A percentile compares a stretch with the other conserved stretches of the same genome.
Evolutionary conservation across 2,113 vertebrate genomes (phyloP).

Genomic region (Pseudopodoces humilis): DNA sequence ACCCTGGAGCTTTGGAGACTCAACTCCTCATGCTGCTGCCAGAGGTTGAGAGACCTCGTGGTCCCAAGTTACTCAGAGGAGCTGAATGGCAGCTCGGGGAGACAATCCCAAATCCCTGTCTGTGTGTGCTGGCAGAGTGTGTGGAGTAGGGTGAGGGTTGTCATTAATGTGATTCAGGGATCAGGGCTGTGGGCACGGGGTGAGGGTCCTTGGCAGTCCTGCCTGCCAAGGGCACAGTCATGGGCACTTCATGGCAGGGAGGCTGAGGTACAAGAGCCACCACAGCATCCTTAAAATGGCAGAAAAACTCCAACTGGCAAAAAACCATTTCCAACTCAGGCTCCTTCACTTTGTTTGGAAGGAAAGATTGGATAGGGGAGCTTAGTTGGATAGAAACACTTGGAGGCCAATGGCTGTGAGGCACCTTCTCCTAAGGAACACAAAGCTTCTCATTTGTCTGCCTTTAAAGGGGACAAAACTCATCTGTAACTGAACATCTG

Average conservation of each 20-base stretch:
- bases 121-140: not conserved
- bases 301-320: not conserved
- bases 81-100: not conserved
- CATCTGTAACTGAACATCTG: not conserved
- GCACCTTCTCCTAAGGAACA: not conserved
- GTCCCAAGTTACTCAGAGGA: not conserved
- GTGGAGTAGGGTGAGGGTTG: rapidly evolving
- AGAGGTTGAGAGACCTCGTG: not conserved
- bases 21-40: not conserved
- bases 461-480: not conserved
- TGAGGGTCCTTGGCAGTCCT: not conserved
- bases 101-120: not conserved
- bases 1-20: not conserved
- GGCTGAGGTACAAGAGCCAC: not conserved
- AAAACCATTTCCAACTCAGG: not conserved
- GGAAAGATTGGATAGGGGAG: not conserved
- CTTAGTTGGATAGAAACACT: not conserved
- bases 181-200: not conserved
- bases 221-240: not conserved
- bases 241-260: not conserved
- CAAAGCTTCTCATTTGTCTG: not conserved
- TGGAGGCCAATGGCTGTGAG: not conserved
- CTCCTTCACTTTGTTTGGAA: not conserved
- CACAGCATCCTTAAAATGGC: not conserved
- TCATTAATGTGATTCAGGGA: too few species aligned